A percentile compares a stretch with the other conserved stretches of the same genome.
phyloP scores from a whole-genome alignment of 2,797 vertebrate species.

The Hoplostethus atlanticus region DNA sequence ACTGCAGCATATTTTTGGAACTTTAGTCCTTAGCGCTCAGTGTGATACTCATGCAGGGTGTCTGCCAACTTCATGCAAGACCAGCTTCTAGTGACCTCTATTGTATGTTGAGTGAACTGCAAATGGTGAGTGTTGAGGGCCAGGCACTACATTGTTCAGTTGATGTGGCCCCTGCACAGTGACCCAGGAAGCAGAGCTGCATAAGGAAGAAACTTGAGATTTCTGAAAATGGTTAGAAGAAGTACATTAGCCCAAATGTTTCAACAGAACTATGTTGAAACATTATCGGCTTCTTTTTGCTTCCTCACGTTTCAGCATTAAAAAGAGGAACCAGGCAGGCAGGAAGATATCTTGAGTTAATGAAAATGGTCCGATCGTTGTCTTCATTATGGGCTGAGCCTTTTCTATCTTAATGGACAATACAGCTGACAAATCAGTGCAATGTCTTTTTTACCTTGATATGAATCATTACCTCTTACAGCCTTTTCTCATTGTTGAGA shows the following conservation, averaged over 20 bases:
- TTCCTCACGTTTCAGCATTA: background rate
- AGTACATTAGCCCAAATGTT: background rate
- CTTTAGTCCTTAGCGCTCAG: constrained; percentile 26
- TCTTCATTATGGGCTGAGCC: constrained; percentile 11
- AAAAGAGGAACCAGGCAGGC: background rate
- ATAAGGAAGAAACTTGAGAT: background rate
- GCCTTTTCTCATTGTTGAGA: no score
- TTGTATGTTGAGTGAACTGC: constrained; percentile 61
- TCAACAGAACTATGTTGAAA: background rate
- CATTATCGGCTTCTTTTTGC: background rate
- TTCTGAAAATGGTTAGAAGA: background rate
- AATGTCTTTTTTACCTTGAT: background rate
- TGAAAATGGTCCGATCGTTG: background rate
- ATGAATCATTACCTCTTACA: background rate
- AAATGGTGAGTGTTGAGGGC: constrained; percentile 3
- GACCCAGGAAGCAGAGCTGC: constrained; percentile 4
- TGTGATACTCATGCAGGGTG: constrained; percentile 12
- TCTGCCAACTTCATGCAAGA: constrained; percentile 41
- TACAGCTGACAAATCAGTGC: no score
- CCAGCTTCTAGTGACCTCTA: constrained; percentile 77
- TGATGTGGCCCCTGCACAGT: background rate
- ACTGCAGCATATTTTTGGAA: constrained; percentile 52
- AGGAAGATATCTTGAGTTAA: background rate
- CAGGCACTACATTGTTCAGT: background rate
- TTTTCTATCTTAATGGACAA: no score